Percentiles rank a stretch among this genome's conserved stretches.
Conservation (phyloP, 1,140 invertebrate genomes). For the Anthonomus grandis region DNA sequence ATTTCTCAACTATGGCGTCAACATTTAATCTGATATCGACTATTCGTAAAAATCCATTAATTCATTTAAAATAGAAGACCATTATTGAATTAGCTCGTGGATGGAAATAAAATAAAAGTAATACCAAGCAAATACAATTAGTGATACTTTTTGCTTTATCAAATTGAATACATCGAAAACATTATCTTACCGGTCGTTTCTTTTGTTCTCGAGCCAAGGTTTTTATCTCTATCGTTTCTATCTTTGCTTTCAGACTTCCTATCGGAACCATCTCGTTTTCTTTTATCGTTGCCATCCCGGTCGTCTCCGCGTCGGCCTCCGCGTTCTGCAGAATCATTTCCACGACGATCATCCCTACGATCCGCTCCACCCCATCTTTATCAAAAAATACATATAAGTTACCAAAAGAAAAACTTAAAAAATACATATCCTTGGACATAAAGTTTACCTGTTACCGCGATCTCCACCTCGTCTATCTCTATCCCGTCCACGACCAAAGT, state of each 20-base stretch:
- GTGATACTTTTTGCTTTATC: too few relatives aligned
- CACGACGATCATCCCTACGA: constrained; percentile 39
- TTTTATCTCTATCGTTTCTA: constrained; percentile 39
- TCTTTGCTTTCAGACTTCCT: constrained; percentile 7
- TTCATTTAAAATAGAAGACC: too few relatives aligned
- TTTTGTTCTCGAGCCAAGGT: constrained; percentile 41
- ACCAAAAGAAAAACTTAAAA: neutral
- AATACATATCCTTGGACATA: neutral
- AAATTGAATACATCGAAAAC: too few relatives aligned
- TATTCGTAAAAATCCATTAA: too few relatives aligned
- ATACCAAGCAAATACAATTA: too few relatives aligned
- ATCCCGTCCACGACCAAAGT: constrained; percentile 34
- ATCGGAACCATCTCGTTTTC: neutral
- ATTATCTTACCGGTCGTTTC: constrained; percentile 42
- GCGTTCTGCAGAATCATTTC: constrained; percentile 32
- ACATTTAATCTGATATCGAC: too few relatives aligned
- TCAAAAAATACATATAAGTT: neutral
- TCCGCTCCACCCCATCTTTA: constrained; percentile 6
- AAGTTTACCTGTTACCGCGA: constrained; percentile 10
- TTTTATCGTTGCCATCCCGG: constrained; percentile 12
- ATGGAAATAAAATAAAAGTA: too few relatives aligned
- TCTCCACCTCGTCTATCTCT: constrained; percentile 38
- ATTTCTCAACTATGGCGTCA: too few relatives aligned
- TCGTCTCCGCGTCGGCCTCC: constrained; percentile 2
- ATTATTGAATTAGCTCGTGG: too few relatives aligned